Percentiles rank a stretch among this genome's conserved stretches.
phyloP scores from a whole-genome alignment of 23 tunicate genomes.

The Styela clava region DNA sequence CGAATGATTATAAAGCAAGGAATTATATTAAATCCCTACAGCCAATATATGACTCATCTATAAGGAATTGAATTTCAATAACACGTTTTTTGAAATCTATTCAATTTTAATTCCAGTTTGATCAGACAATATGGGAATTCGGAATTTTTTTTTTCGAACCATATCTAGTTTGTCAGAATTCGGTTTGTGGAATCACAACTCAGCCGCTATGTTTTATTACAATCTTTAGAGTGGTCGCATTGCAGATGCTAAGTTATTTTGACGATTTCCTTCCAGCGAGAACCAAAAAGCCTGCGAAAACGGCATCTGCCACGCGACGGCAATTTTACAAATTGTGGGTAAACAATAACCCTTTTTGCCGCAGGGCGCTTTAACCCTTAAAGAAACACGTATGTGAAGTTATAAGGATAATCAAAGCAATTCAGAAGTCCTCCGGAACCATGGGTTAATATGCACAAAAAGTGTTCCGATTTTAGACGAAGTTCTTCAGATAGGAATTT shows the following conservation, averaged over 20 bases:
- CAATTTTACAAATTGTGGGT: neutral
- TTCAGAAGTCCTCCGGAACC: no score
- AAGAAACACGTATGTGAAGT: no score
- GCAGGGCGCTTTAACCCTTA: neutral
- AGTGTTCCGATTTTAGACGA: neutral
- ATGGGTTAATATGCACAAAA: neutral
- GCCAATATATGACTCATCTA: no score
- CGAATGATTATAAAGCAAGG: no score
- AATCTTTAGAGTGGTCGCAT: neutral
- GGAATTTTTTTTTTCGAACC: no score
- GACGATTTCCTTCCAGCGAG: neutral
- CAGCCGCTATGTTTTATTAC: neutral
- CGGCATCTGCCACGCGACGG: slow-evolving; percentile 22
- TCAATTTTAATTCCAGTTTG: no score
- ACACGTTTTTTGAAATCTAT: no score
- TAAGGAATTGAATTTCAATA: no score
- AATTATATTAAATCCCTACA: no score
- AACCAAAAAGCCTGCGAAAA: neutral
- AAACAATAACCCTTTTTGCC: neutral
- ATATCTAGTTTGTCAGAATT: no score
- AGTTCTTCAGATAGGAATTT: neutral
- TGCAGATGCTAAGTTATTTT: neutral
- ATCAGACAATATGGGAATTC: no score
- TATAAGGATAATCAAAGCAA: no score
- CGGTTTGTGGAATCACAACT: neutral